phyloP scores from a whole-genome alignment of 2,888 invertebrate genomes.

The Pegoplata infirma region DNA sequence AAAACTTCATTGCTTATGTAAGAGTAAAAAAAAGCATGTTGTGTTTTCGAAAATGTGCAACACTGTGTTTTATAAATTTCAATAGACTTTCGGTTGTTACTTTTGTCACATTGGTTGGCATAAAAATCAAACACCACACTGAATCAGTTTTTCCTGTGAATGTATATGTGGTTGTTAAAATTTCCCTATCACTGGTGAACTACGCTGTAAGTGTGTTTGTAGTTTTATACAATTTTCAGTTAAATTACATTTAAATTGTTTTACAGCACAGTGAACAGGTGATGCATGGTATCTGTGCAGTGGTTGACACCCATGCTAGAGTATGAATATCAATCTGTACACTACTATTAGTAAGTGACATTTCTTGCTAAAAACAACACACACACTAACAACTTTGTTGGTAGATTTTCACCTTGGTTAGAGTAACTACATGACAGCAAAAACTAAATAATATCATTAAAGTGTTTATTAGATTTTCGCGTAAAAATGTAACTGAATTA shows the following conservation, averaged over 20 bases:
- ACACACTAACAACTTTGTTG: neutral
- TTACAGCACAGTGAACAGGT: constrained; percentile 32
- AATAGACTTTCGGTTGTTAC: no score
- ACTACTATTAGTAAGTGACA: neutral
- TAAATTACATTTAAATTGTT: constrained; percentile 34
- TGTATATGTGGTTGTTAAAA: no score
- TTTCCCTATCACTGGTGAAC: no score
- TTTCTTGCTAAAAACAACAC: neutral
- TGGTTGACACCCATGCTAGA: constrained; percentile 28
- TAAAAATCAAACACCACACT: no score
- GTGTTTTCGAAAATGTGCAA: no score
- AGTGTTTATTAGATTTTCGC: neutral
- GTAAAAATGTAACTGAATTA: neutral
- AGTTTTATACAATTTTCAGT: constrained; percentile 6
- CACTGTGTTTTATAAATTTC: no score
- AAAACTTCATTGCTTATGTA: no score
- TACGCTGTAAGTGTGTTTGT: no score
- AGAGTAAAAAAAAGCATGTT: no score
- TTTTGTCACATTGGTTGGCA: no score
- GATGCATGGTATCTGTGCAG: constrained; percentile 19
- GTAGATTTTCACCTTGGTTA: neutral
- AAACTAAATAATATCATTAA: constrained; percentile 31
- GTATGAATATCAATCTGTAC: constrained; percentile 2
- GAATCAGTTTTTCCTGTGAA: no score
- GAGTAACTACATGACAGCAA: neutral